Evolutionary conservation across 2,113 vertebrate species (phyloP).

Genomic region (Alexandromys fortis): DNA sequence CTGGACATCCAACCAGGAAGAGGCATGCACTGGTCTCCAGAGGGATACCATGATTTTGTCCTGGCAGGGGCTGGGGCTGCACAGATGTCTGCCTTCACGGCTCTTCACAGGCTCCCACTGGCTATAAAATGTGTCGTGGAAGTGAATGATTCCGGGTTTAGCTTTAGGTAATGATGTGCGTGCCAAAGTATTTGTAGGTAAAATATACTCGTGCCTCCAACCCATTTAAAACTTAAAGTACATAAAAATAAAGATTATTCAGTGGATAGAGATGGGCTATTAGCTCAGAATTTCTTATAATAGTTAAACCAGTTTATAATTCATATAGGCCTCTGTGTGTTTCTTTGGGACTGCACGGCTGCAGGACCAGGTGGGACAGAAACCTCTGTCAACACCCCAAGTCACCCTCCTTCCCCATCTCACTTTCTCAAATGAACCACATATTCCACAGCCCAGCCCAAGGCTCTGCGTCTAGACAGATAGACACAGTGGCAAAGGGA

Average conservation of each 20-base stretch:
- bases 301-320: too few species aligned
- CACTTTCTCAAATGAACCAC: not conserved
- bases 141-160: not conserved
- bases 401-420: not conserved
- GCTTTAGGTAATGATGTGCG: not conserved
- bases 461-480: not conserved
- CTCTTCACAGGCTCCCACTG: not conserved
- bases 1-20: rapidly evolving
- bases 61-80: too few species aligned
- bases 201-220: not conserved
- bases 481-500: not conserved
- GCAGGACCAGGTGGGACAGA: too few species aligned
- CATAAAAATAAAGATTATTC: not conserved
- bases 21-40: rapidly evolving
- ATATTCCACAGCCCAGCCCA: too few species aligned
- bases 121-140: not conserved
- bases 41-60: too few species aligned
- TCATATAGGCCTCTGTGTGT: too few species aligned
- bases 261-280: not conserved
- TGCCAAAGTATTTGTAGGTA: not conserved
- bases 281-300: too few species aligned
- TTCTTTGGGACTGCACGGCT: too few species aligned
- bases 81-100: not conserved
- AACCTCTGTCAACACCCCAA: too few species aligned
- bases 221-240: not conserved